phyloP scores from a whole-genome alignment of 2,888 invertebrate species.

The Frankliniella intonsa region DNA sequence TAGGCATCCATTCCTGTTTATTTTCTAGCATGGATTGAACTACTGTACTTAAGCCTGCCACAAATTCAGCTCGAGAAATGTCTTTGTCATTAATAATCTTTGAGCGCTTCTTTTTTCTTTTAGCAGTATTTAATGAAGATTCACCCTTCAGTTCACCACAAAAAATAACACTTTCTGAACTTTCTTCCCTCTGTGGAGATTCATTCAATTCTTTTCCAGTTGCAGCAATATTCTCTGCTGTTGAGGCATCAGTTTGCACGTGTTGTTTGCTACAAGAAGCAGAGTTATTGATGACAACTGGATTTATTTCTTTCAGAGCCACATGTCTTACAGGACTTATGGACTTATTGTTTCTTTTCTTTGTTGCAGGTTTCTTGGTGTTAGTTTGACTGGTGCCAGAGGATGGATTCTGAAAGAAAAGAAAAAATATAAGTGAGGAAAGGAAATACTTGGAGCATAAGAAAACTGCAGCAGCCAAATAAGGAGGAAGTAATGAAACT shows the following conservation, averaged over 20 bases:
- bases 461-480: no score
- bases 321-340: not conserved
- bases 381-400: not conserved
- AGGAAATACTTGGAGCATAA: not conserved
- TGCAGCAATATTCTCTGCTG: not conserved
- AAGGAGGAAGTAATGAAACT: no score
- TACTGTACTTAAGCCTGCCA: not conserved
- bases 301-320: not conserved
- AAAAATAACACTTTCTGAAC: not conserved
- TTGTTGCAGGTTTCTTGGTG: not conserved
- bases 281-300: not conserved
- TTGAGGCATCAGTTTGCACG: not conserved
- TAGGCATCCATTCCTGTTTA: not conserved
- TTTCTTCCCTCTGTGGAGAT: not conserved
- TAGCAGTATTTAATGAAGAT: not conserved
- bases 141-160: not conserved
- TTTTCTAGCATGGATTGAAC: not conserved
- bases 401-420: not conserved
- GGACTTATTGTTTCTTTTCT: not conserved
- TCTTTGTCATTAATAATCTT: not conserved
- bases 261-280: not conserved
- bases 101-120: not conserved
- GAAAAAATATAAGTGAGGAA: not conserved
- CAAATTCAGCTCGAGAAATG: not conserved
- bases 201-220: not conserved